Conservation (phyloP, 1,140 invertebrate genomes). For the Leptinotarsa texana region DNA sequence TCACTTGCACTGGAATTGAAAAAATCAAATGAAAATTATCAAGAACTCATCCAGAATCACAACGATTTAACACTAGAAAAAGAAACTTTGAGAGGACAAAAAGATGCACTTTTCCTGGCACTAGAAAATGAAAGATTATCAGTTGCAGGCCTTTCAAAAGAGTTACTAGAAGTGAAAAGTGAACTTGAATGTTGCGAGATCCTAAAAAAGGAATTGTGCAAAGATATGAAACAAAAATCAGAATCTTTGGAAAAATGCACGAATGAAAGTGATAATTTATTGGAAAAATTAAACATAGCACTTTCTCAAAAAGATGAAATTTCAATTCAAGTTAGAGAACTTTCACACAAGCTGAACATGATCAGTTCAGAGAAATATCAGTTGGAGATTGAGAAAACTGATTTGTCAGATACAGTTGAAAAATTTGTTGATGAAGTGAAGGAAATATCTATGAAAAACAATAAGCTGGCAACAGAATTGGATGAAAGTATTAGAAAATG, state of each 20-base stretch:
- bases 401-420: slow-evolving; percentile 7
- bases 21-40: too few species aligned
- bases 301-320: not conserved
- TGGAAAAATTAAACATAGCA: not conserved
- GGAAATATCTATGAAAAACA: not conserved
- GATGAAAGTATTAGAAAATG: not conserved
- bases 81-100: not conserved
- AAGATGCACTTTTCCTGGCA: not conserved
- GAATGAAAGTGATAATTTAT: not conserved
- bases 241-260: not conserved
- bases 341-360: not conserved
- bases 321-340: not conserved
- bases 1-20: too few species aligned
- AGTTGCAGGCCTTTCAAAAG: not conserved
- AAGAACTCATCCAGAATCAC: too few species aligned
- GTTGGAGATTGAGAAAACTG: not conserved
- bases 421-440: not conserved
- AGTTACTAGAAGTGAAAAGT: not conserved
- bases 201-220: not conserved
- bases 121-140: not conserved
- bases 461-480: not conserved
- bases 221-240: not conserved
- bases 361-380: not conserved
- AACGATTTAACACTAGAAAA: too few species aligned
- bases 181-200: not conserved